Evolutionary conservation across 92 coral and sea anemone species (phyloP).

Genomic region (Umimayanthus kanabou): DNA sequence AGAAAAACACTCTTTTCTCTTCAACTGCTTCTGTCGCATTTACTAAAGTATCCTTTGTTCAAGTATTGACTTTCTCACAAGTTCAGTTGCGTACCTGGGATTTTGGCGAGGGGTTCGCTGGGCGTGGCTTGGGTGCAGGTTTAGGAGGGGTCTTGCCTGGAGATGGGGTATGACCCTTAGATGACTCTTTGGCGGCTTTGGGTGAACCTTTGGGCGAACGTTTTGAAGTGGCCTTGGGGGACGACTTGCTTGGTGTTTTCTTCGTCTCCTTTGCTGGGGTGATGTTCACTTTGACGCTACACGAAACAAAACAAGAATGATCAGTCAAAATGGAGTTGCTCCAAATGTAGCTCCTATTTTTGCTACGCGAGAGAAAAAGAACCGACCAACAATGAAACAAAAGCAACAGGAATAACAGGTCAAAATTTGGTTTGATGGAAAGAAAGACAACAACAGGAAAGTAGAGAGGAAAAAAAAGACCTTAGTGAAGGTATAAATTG

Average conservation of each 20-base stretch:
- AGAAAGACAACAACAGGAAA: too few species aligned
- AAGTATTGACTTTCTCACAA: not conserved
- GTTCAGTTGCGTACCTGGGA: conserved; percentile 43
- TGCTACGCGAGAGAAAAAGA: not conserved
- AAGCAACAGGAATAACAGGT: too few species aligned
- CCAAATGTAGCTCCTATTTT: not conserved
- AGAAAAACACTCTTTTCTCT: too few species aligned
- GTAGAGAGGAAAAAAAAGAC: too few species aligned
- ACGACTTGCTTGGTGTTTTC: conserved; percentile 27
- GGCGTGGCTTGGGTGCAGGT: conserved; percentile 78
- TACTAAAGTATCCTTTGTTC: too few species aligned
- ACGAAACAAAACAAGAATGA: not conserved
- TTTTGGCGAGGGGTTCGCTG: conserved; percentile 57
- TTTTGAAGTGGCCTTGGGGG: conserved; percentile 8
- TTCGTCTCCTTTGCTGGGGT: conserved; percentile 16
- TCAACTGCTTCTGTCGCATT: too few species aligned
- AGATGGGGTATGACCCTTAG: not conserved
- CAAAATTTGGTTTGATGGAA: too few species aligned
- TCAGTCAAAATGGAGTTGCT: not conserved
- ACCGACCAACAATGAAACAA: not conserved
- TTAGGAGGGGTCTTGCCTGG: conserved; percentile 71
- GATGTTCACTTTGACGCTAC: conserved; percentile 5
- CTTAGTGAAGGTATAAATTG: too few species aligned
- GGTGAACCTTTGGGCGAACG: conserved; percentile 31
- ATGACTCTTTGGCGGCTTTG: conserved; percentile 6